Conservation (phyloP, 2,888 invertebrate genomes). For the Ophioninae sp. region DNA sequence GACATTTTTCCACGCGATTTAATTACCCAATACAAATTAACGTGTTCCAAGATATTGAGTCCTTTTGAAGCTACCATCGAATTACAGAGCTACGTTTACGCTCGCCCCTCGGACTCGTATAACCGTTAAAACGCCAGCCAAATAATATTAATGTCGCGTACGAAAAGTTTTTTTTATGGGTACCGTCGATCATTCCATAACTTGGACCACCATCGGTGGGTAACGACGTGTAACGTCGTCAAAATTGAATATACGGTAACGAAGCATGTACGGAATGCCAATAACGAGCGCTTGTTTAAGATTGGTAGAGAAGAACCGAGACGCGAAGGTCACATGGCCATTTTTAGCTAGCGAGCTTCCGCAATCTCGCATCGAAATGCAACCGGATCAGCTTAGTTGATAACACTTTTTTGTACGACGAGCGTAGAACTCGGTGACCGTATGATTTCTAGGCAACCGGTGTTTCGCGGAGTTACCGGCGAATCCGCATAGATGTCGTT, state of each 20-base stretch:
- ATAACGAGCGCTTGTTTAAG: neutral
- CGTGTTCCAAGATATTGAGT: neutral
- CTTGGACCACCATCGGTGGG: slow-evolving; percentile 26
- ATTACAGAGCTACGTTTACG: neutral
- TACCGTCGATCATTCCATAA: slow-evolving; percentile 1
- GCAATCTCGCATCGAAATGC: slow-evolving; percentile 12
- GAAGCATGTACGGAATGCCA: slow-evolving; percentile 30
- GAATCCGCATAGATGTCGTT: slow-evolving; percentile 44
- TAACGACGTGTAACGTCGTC: slow-evolving; percentile 36
- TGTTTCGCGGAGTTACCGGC: neutral
- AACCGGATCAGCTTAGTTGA: neutral
- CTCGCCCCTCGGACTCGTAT: neutral
- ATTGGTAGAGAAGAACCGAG: neutral
- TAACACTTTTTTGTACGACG: neutral
- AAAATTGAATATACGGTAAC: slow-evolving; percentile 38
- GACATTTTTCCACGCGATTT: neutral
- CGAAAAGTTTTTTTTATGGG: neutral
- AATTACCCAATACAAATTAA: neutral
- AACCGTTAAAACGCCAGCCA: neutral
- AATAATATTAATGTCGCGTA: slow-evolving; percentile 10
- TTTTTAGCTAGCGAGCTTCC: neutral
- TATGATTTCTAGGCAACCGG: neutral
- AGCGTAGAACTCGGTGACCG: neutral
- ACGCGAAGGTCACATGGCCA: slow-evolving; percentile 6
- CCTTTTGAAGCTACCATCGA: neutral